Percentiles rank a stretch among this genome's conserved stretches.
Evolutionary conservation across 2,888 invertebrate genomes (phyloP).

Genomic region (Himalopsyche tibetana): DNA sequence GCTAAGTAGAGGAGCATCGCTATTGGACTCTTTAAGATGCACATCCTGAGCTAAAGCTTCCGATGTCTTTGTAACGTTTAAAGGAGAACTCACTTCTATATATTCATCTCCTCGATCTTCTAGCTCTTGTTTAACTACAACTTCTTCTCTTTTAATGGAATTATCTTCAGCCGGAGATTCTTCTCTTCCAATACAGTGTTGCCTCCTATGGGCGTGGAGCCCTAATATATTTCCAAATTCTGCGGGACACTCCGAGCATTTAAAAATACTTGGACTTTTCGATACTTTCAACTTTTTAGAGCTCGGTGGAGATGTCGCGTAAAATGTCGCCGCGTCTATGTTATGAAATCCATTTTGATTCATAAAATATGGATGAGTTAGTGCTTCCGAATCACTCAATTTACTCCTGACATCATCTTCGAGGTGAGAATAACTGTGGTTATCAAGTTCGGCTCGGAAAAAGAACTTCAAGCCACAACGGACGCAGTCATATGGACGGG

Average conservation of each 20-base stretch:
- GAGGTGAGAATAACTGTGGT: conserved; percentile 83
- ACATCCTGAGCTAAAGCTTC: conserved; percentile 45
- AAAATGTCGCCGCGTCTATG: conserved; percentile 58
- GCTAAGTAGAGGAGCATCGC: conserved; percentile 58
- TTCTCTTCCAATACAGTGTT: conserved; percentile 57
- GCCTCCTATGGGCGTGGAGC: conserved; percentile 59
- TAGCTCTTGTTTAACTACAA: conserved; percentile 74
- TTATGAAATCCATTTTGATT: conserved; percentile 64
- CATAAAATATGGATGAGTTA: conserved; percentile 62
- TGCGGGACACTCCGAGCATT: conserved; percentile 57
- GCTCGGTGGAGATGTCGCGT: conserved; percentile 59
- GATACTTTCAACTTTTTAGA: conserved; percentile 64
- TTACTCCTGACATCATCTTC: conserved; percentile 73
- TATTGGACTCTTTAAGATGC: conserved; percentile 53
- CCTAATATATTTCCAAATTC: conserved; percentile 60
- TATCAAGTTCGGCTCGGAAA: conserved; percentile 93
- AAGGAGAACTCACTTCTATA: conserved; percentile 75
- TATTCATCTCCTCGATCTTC: conserved; percentile 72
- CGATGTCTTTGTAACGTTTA: conserved; percentile 6
- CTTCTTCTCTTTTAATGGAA: conserved; percentile 68
- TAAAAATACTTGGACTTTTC: conserved; percentile 60
- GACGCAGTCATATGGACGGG: conserved; percentile 90
- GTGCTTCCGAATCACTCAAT: conserved; percentile 55
- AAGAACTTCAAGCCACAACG: conserved; percentile 91
- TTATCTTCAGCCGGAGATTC: conserved; percentile 42